Evolutionary conservation across 2,888 invertebrate genomes (phyloP), one percentile per base, ranked within the genome.

Genomic region (Dilophus febrilis): DNA sequence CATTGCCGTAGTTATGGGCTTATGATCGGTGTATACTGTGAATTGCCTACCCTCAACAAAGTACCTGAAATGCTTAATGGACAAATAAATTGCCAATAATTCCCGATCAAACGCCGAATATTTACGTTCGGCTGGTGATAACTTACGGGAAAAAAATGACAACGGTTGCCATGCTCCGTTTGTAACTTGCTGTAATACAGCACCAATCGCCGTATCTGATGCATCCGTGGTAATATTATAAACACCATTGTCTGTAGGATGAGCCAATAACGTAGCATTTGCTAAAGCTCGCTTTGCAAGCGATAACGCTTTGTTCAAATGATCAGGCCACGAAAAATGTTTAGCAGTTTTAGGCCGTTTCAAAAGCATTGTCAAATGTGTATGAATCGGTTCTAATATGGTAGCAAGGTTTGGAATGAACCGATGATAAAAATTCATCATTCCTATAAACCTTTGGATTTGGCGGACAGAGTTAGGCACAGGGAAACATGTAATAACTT

Each of bases 401-500:
- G 5, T 13, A 5, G 29, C 29, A 4, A 29, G 4, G 4, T 10
- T 10, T 7, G 29, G 11, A 29, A 29, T 13, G 11, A 4, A 7
- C 5, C 29, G 11, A 13, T 29, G 29, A 13, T 29, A 29, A 29
- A 7, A 29, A 13, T 29, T 29, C 12, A 29, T 6, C 7, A 38
- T 35, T 5, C 41, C 31, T n/a, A 38, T 12, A 28, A 28, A 41
- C 12, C 35, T 32, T 19, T 38, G 28, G 2, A 38, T n/a, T 14
- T n/a, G n/a, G n/a, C n/a, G n/a, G n/a, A n/a, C n/a, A n/a, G n/a
- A n/a, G n/a, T n/a, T n/a, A n/a, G n/a, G n/a, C n/a, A n/a, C n/a
- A n/a, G 3, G 40, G 44, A 18, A 17, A 34, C 14, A 26, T 16
- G n/a, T 5, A 10, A 44, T 44, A 1, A 30, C 34, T 12, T 41